Evolutionary conservation across 2,113 vertebrate genomes (phyloP), one percentile per base, ranked within the genome.

Genomic region (Grallaria varia): DNA sequence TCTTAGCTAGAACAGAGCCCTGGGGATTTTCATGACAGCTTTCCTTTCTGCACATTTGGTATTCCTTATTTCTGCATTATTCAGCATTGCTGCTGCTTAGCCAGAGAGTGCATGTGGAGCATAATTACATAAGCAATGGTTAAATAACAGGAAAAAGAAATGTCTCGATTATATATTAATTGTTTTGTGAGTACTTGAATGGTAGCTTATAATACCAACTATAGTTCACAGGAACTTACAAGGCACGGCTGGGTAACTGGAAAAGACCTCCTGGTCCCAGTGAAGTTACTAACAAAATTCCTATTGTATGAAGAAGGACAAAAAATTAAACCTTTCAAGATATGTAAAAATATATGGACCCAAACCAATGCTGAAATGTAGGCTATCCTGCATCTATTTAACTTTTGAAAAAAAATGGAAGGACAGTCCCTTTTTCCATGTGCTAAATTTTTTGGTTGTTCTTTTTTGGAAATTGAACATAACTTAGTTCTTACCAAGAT

Each of bases 11-110:
- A 92, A 67, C 44, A 85, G 25, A 22, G 30, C 45, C 47, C 53
- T 50, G 69, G 84, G 69, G 68, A 53, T 81, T 93, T 83, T 68
- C 50, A 16, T 76, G 62, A 62, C 79, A 59, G 39, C 52, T 86
- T 89, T 80, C 68, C 60, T 72, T 92, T 79, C 71, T 75, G 40
- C 49, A 30, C 63, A 24, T 74, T 49, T 69, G 64, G 40, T 71
- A 67, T 75, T 85, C 49, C 50, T 25, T n/a, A 35, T 72, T 83
- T 64, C 69, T 92, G 94, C 89, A 80, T 94, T 93, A 95, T 87
- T 92, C 88, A 79, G 53, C 44, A 20, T 42, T 82, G 59, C 91
- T 94, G 40, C 75, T 90, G 66, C 64, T 74, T 66, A 68, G 63
- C 72, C 63, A 85, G 73, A 42, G 42, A 37, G 35, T 60, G n/a